Evolutionary conservation across 2,888 invertebrate species (phyloP).

Genomic region (Apamea monoglypha): DNA sequence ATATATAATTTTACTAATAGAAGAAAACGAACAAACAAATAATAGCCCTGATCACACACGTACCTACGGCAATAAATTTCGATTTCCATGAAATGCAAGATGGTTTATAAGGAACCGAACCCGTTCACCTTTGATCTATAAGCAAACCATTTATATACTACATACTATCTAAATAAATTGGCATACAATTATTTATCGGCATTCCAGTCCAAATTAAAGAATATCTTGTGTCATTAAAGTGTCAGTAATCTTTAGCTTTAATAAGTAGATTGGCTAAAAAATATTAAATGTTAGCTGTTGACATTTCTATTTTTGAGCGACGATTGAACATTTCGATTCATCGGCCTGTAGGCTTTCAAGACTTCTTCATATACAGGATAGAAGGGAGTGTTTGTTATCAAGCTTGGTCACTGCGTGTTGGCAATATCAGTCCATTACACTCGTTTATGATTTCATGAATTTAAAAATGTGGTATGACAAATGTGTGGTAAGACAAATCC

Average conservation of each 20-base stretch:
- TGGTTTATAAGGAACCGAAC: constrained; percentile 38
- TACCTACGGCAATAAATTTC: constrained; percentile 46
- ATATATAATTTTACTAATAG: constrained; percentile 8
- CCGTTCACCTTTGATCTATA: constrained; percentile 58
- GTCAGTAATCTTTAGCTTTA: constrained; percentile 42
- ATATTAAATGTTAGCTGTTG: constrained; percentile 32
- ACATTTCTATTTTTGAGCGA: constrained; percentile 14
- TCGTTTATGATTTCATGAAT: neutral
- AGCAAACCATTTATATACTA: constrained; percentile 43
- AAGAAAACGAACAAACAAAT: constrained; percentile 26
- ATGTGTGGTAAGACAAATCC: too few species aligned
- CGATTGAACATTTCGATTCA: neutral
- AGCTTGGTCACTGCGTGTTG: too few species aligned
- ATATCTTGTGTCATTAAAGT: constrained; percentile 40
- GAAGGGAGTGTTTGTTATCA: neutral
- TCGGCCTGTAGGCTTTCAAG: neutral
- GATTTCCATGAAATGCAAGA: constrained; percentile 46
- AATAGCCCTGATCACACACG: constrained; percentile 29
- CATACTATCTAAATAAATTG: constrained; percentile 49
- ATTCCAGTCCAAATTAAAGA: constrained; percentile 41
- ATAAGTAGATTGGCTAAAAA: constrained; percentile 12
- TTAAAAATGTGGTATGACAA: neutral
- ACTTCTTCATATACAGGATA: neutral
- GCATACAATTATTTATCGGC: constrained; percentile 43
- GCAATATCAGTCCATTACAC: neutral